A percentile compares a stretch with the other conserved stretches of the same genome.
phyloP scores from a whole-genome alignment of 2,888 invertebrate species.

The Cerceris rybyensis region DNA sequence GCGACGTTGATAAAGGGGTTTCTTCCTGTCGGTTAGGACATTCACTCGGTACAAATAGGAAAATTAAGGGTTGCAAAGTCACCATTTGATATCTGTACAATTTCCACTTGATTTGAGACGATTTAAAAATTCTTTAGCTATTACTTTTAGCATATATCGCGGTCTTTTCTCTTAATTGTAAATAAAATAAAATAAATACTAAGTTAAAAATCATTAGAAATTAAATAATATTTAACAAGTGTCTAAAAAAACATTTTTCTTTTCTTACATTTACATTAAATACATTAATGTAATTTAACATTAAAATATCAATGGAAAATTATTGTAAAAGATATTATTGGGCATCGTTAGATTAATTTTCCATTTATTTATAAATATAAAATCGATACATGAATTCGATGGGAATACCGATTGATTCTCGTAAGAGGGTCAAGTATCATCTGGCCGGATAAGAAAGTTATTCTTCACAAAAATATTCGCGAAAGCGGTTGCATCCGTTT shows the following conservation, averaged over 20 bases:
- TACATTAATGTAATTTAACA: no score
- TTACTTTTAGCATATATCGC: no score
- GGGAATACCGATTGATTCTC: background rate
- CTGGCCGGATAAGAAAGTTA: slow-evolving; percentile 25
- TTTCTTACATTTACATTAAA: no score
- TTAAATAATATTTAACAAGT: no score
- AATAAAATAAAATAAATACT: no score
- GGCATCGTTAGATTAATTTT: background rate
- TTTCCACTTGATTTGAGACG: background rate
- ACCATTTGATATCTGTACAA: background rate
- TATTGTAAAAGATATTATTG: no score
- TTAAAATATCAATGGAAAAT: no score
- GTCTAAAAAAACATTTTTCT: no score
- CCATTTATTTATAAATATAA: background rate
- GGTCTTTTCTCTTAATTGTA: no score
- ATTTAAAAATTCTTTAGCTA: no score
- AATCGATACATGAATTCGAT: background rate
- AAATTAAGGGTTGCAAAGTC: background rate
- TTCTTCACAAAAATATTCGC: background rate
- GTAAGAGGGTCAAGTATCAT: slow-evolving; percentile 8
- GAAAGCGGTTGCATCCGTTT: slow-evolving; percentile 14
- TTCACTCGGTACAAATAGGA: background rate
- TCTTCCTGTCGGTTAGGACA: background rate
- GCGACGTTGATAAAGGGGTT: slow-evolving; percentile 9
- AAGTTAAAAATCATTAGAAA: no score